Conservation (phyloP, 1,140 invertebrate genomes). For the Calephelis virginiensis region DNA sequence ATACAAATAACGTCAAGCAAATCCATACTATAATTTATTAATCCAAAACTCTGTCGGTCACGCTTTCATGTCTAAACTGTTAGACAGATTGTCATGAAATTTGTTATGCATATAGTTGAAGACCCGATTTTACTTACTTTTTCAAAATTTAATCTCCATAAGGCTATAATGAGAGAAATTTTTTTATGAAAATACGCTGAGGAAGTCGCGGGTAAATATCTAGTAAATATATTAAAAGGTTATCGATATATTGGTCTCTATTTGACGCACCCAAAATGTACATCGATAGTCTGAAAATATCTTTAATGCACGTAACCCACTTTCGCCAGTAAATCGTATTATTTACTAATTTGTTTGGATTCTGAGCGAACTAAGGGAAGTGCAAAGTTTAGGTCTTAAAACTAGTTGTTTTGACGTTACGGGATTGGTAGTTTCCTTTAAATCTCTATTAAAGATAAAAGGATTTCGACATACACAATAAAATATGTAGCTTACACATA, state of each 20-base stretch:
- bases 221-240: constrained; percentile 3
- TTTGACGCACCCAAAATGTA: constrained; percentile 1
- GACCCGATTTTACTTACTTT: no score
- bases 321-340: constrained; percentile 8
- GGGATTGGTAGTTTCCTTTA: not conserved
- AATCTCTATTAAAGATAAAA: not conserved
- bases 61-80: no score
- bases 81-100: no score
- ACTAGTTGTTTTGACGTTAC: constrained; percentile 10
- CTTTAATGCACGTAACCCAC: constrained; percentile 8
- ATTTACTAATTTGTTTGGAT: not conserved
- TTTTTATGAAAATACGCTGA: no score
- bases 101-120: no score
- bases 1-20: no score
- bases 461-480: not conserved
- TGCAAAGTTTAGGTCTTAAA: constrained; percentile 13
- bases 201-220: not conserved
- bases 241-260: not conserved
- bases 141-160: no score
- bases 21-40: no score
- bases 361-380: not conserved
- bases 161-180: no score
- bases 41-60: no score
- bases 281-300: constrained; percentile 1
- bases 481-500: no score